Evolutionary conservation across 2,888 invertebrate species (phyloP).

Genomic region (Mystacides longicornis): DNA sequence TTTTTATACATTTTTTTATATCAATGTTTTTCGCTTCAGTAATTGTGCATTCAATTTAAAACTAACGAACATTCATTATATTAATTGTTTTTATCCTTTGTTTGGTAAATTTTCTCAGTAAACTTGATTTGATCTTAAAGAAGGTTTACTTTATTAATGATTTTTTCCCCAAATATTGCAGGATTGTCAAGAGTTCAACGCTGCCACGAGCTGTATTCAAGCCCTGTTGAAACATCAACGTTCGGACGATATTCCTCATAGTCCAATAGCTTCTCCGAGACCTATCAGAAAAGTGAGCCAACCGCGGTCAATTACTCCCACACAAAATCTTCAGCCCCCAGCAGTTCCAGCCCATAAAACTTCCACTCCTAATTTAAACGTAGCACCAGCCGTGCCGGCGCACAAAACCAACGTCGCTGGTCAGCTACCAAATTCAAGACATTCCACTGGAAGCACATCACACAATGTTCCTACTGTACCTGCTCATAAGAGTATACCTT

Average conservation of each 20-base stretch:
- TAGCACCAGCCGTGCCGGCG: conserved; percentile 20
- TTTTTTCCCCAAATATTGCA: conserved; percentile 29
- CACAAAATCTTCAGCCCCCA: conserved; percentile 21
- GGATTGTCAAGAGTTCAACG: conserved; percentile 59
- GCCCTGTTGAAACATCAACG: conserved; percentile 39
- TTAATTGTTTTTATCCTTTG: too few species aligned
- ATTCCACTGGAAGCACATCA: conserved; percentile 7
- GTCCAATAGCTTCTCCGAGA: conserved; percentile 45
- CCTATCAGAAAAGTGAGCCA: conserved; percentile 24
- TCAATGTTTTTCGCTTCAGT: neutral
- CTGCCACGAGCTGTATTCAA: conserved; percentile 55
- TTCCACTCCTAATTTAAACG: conserved; percentile 11
- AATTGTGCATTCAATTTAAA: neutral
- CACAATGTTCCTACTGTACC: conserved; percentile 21
- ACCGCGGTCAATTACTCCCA: conserved; percentile 26
- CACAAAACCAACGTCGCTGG: conserved; percentile 15
- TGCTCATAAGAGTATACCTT: conserved; percentile 20
- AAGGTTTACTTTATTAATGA: neutral
- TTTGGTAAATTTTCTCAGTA: neutral
- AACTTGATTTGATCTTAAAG: neutral
- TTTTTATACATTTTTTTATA: neutral
- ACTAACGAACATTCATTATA: too few species aligned
- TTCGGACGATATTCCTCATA: conserved; percentile 39
- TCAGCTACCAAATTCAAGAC: conserved; percentile 4
- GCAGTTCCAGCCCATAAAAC: conserved; percentile 19